phyloP scores from a whole-genome alignment of 2,797 vertebrate species.

The Crenuchus spilurus region DNA sequence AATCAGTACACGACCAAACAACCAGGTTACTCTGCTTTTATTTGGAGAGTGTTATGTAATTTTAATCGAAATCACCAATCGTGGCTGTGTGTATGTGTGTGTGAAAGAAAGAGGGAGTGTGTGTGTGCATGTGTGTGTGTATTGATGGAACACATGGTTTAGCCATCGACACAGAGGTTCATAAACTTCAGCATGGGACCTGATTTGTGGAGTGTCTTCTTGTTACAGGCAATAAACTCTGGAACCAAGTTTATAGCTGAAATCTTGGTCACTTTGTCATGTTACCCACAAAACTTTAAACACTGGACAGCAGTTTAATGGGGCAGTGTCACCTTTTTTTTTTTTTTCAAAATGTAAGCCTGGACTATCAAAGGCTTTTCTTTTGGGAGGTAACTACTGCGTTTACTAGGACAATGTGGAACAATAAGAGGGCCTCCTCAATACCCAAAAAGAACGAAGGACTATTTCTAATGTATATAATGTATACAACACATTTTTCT shows the following conservation, averaged over 20 bases:
- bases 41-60: conserved; percentile 40
- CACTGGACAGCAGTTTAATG: conserved; percentile 38
- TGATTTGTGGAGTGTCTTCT: conserved; percentile 44
- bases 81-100: conserved; percentile 28
- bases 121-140: conserved; percentile 33
- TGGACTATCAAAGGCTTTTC: conserved; percentile 36
- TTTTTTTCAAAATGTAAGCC: conserved; percentile 35
- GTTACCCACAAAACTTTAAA: conserved; percentile 44
- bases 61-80: conserved; percentile 27
- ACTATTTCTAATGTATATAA: conserved; percentile 83
- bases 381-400: conserved; percentile 40
- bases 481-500: conserved; percentile 84
- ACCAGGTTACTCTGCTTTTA: conserved; percentile 25
- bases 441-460: conserved; percentile 66
- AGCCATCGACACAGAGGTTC: conserved; percentile 20
- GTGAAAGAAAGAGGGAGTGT: conserved; percentile 13
- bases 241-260: conserved; percentile 45
- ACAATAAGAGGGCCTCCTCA: conserved; percentile 57
- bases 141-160: conserved; percentile 41
- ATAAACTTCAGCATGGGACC: conserved; percentile 46
- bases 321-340: conserved; percentile 34
- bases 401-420: conserved; percentile 55
- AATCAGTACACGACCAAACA: conserved; percentile 31
- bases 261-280: conserved; percentile 46
- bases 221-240: conserved; percentile 60